Conservation (phyloP, 2,113 vertebrate species). For the Platysternon megacephalum region DNA sequence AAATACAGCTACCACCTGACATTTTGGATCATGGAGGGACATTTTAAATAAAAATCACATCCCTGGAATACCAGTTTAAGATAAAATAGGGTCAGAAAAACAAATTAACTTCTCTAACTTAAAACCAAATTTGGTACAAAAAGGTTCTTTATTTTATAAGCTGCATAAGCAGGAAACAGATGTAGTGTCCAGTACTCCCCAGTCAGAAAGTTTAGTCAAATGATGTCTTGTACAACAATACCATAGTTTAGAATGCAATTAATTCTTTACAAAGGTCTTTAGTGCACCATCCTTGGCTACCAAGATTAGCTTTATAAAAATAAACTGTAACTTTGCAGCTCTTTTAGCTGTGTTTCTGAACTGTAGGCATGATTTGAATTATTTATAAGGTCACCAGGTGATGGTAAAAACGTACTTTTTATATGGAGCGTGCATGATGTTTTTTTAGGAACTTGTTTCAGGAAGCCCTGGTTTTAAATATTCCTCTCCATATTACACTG, state of each 20-base stretch:
- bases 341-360: neutral
- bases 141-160: neutral
- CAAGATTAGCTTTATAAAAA: neutral
- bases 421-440: neutral
- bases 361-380: neutral
- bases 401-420: neutral
- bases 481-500: neutral
- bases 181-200: neutral
- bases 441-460: neutral
- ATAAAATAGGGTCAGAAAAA: neutral
- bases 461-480: neutral
- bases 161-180: neutral
- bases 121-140: neutral
- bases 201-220: neutral
- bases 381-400: neutral
- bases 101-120: neutral
- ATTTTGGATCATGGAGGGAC: neutral
- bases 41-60: neutral
- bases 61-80: neutral
- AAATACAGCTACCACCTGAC: neutral
- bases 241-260: neutral
- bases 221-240: neutral
- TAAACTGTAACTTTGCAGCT: neutral
- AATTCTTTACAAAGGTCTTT: neutral
- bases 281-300: neutral